Evolutionary conservation across 2,888 invertebrate genomes (phyloP), one percentile per base, ranked within the genome.

Genomic region (Scaptomyza polygonia): DNA sequence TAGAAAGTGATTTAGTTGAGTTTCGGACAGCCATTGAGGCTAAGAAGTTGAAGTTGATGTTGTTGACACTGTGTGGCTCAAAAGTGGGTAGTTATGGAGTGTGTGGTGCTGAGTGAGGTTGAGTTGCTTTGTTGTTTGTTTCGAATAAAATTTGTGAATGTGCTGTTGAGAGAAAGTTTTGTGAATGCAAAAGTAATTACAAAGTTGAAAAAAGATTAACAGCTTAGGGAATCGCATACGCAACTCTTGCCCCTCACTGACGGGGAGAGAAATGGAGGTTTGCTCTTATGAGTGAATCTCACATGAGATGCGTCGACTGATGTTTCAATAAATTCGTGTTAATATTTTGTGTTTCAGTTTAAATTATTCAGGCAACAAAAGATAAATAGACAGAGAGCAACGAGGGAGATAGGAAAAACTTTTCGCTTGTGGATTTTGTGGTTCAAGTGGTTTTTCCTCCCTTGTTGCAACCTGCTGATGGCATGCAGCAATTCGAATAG

Each of bases 121-220:
- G 59, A 54, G 53, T 73, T 67, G 63, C 51, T 68, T 56, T 66
- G 61, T 55, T 63, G 58, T 43, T 69, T 72, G 57, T 64, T 63
- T 68, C 61, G 27, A 65, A 77, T 67, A 77, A 70, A 79, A 82
- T 80, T 79, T 82, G 72, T 49, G 67, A 67, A 79, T 76, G 59
- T 64, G 72, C 44, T 43, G 36, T 56, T 64, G 52, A 42, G 63
- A 34, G 45, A 82, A 88, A 89, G 74, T 88, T 87, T 74, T 62
- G 51, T 77, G 49, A 40, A 58, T 82, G 77, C 77, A 85, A 88
- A 89, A 89, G 89, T 89, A 89, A 89, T 89, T 89, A 89, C 86
- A 89, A 89, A 90, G 84, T 90, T 84, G 72, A 72, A 62, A 72
- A 84, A 86, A 88, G 88, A 89, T 89, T 89, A 89, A 89, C 84